Evolutionary conservation across 2,888 invertebrate species (phyloP), one percentile per base, ranked within the genome.

Genomic region (Tethea ocularis): DNA sequence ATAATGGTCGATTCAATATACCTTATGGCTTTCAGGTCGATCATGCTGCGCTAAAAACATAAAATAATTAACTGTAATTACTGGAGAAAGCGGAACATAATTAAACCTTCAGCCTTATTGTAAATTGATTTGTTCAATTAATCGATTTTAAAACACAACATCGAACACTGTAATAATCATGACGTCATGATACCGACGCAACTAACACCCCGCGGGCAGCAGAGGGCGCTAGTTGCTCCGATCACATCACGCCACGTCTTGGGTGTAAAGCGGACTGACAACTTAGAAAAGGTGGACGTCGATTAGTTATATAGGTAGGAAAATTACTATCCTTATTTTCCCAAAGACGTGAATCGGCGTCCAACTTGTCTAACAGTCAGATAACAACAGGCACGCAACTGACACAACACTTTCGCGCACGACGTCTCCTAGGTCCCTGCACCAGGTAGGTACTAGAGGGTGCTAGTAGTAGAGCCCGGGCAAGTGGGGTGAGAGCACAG

Each of bases 401-500:
- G n/a, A 38, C 38, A 38, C 38, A n/a, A 38, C 15, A 38, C 38
- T 33, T 11, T 8, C 29, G 29, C 33, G 13, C 38, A 7, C 38
- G 15, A 38, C n/a, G 6, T n/a, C 38, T n/a, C 6, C 8, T 33
- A 24, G 24, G 3, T 24, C 33, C 3, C 10, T 29, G 29, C 29
- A 29, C 29, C 8, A 29, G 8, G 8, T 8, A 36, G 15, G 1
- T 15, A 36, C 36, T 15, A 36, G 13, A 13, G 13, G 5, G 38
- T 1, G 38, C 11, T 1, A 36, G 36, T 33, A 8, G 36, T 1
- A 15, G 13, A 36, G 36, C 13, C 1, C 17, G 41, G 8, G 17
- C 17, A 8, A 15, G 61, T 62, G 61, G 24, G 58, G 60, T 20
- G 23, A 53, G 55, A 53, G 22, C 58, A 23, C 58, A 41, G 24